Conservation (phyloP, 2,797 vertebrate species). For the Antrozous pallidus region DNA sequence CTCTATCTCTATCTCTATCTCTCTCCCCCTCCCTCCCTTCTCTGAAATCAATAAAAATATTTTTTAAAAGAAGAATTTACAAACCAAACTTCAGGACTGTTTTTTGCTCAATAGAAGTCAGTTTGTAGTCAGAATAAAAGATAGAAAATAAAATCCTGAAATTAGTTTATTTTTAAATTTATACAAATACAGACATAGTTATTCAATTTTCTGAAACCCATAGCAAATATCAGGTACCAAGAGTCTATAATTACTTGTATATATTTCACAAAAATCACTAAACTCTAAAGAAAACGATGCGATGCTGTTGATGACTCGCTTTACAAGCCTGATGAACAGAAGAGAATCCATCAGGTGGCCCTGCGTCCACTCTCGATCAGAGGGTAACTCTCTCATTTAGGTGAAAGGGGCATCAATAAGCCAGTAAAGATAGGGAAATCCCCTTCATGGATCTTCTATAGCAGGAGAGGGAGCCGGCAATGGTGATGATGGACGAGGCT, state of each 20-base stretch:
- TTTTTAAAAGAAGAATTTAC: background rate
- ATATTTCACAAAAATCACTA: slow-evolving; percentile 20
- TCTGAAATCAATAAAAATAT: too few species aligned
- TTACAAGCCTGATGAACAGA: background rate
- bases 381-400: background rate
- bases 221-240: slow-evolving; percentile 3
- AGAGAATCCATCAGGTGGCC: background rate
- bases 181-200: background rate
- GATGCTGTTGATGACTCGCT: background rate
- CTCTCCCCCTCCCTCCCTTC: too few species aligned
- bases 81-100: background rate
- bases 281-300: background rate
- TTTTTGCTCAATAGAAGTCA: background rate
- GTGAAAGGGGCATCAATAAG: background rate
- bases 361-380: background rate
- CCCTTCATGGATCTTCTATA: background rate
- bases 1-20: too few species aligned
- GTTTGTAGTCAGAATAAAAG: slow-evolving; percentile 5
- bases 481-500: background rate
- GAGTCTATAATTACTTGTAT: background rate
- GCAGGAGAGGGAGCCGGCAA: background rate
- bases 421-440: background rate
- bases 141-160: slow-evolving; percentile 1
- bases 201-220: background rate
- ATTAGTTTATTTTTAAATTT: slow-evolving; percentile 34